Percentiles rank a stretch among this genome's conserved stretches.
phyloP scores from a whole-genome alignment of 2,797 vertebrate genomes.

The Pygocentrus nattereri region DNA sequence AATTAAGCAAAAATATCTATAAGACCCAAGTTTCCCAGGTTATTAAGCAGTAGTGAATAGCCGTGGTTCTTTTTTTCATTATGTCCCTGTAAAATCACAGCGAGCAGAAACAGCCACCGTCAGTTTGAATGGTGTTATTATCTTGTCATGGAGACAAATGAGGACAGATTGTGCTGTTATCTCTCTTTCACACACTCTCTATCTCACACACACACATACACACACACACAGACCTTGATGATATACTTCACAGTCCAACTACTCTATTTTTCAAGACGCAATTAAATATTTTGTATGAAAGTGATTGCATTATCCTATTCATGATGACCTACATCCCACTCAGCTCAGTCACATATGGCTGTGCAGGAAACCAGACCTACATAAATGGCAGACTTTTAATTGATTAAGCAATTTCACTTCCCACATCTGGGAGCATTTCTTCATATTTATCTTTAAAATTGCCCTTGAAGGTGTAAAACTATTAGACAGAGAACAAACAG shows the following conservation, averaged over 20 bases:
- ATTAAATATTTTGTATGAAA: conserved; percentile 13
- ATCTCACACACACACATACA: background rate
- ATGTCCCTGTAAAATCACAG: background rate
- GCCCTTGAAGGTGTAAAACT: background rate
- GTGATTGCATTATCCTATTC: background rate
- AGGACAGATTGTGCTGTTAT: background rate
- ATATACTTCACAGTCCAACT: conserved; percentile 1
- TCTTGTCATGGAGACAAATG: background rate
- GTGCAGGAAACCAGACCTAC: background rate
- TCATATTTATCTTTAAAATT: background rate
- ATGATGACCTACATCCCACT: background rate
- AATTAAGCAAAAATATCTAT: too few relatives aligned
- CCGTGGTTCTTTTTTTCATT: background rate
- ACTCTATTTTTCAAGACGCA: background rate
- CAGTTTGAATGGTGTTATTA: conserved; percentile 4
- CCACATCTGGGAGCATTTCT: background rate
- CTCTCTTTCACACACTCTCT: background rate
- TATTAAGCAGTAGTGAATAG: background rate
- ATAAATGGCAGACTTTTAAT: background rate
- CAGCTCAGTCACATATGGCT: background rate
- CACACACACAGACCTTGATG: background rate
- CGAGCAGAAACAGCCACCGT: background rate
- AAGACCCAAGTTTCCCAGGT: background rate
- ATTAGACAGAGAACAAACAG: background rate
- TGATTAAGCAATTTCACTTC: background rate